These are phyloP conservation scores for Peromyscus eremicus DNA, from an alignment of 2,797 vertebrate genomes.

Conservation along the genomic window DNA sequence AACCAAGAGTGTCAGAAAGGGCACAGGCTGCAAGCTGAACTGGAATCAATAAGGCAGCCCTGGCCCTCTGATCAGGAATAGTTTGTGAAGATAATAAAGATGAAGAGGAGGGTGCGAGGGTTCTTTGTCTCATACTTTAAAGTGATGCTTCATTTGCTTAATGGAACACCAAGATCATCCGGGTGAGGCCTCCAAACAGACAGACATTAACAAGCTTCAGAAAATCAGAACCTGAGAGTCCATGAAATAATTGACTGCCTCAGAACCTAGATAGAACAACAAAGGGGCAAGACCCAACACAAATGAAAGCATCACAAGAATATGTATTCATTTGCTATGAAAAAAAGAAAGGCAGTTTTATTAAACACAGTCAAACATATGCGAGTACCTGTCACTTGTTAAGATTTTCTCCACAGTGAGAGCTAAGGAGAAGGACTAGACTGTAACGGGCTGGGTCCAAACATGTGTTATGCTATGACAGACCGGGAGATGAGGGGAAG, in stretches of 20 bases:
- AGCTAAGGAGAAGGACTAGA: neutral
- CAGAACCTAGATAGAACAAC: conserved; percentile 10
- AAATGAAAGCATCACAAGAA: neutral
- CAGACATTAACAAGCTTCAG: neutral
- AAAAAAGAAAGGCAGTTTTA: neutral
- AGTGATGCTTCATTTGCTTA: neutral
- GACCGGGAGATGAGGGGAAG: neutral
- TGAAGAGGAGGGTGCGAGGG: neutral
- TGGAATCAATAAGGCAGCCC: neutral
- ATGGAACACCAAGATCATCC: neutral
- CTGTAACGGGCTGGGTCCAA: neutral
- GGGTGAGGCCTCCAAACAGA: neutral
- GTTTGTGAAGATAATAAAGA: neutral
- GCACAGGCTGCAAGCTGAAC: neutral
- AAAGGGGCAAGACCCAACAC: conserved; percentile 12
- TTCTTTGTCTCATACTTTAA: neutral
- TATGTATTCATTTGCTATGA: neutral
- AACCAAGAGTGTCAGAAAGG: conserved; percentile 23
- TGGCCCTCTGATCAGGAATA: neutral
- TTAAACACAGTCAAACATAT: neutral
- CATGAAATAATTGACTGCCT: conserved; percentile 27
- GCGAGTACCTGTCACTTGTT: neutral
- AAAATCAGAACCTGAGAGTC: neutral
- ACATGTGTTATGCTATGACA: neutral
- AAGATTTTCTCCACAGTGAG: neutral